Evolutionary conservation across 2,113 vertebrate genomes (phyloP), one percentile per base, ranked within the genome.

Genomic region (Cettia cetti): DNA sequence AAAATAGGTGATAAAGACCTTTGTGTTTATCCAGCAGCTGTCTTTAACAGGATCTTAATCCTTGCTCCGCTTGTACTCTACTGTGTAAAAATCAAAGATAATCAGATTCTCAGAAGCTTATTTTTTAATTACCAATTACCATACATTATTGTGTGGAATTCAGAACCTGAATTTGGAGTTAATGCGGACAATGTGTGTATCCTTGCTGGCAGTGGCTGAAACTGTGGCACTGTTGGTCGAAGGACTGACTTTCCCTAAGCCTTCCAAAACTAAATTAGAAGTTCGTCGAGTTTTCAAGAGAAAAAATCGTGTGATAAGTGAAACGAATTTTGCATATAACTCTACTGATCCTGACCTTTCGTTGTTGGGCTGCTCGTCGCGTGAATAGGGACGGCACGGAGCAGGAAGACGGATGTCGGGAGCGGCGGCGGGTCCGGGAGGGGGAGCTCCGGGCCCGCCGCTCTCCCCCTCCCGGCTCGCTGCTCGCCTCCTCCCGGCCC

Each of bases 1-100:
- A 88, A 83, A 93, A 57, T 27, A 80, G 71, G 18, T 86, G 59
- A 69, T 94, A 18, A 88, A 69, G 59, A 88, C 33, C 20, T 52
- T 20, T 1, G 11, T 82, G 52, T 66, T 92, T 66, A 45, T 50
- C 39, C 54, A 78, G 82, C 39, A 89, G 72, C n/a, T 52, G 64
- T 27, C 56, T 75, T 40, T 52, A 85, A 68, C 10, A 44, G 40
- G 44, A 52, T 89, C 78, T 57, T 85, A 19, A 57, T 79, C 44
- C 74, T 57, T 27, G 30, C 10, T 59, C 33, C 4, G 2, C 31
- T 84, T 66, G 52, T 75, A 74, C 18, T 39, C 18, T 4, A 1
- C 56, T 33, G 37, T 50, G 42, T 75, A 75, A 94, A 92, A 82
- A 75, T 80, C 16, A 47, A 74, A 87, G 52, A 44, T 30, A 57